Percentiles rank a stretch among this genome's conserved stretches.
Conservation (phyloP, 2,797 vertebrate species). For the Spea hammondii region DNA sequence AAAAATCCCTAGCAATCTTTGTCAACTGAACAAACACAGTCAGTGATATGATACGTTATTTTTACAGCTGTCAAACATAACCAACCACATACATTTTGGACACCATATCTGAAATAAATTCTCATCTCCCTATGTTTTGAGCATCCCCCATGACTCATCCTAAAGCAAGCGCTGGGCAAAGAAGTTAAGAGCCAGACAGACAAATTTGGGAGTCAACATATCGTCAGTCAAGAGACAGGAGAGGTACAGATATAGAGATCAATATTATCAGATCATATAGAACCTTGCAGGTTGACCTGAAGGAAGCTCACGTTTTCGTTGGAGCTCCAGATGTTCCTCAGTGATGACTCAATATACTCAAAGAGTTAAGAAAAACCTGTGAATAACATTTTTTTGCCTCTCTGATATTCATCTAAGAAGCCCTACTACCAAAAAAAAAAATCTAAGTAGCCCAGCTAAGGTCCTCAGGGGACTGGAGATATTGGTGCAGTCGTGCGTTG, state of each 20-base stretch:
- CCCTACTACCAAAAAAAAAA: too few relatives aligned
- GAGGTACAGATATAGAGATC: too few relatives aligned
- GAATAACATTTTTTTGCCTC: too few relatives aligned
- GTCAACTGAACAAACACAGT: slow-evolving; percentile 19
- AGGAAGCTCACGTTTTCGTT: too few relatives aligned
- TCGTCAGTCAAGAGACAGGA: too few relatives aligned
- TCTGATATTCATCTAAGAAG: too few relatives aligned
- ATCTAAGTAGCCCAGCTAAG: neutral
- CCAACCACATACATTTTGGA: slow-evolving; percentile 45
- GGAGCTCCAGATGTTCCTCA: too few relatives aligned
- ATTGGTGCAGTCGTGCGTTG: neutral
- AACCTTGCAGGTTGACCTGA: neutral
- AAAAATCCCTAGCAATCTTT: slow-evolving; percentile 6
- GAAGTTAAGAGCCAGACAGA: slow-evolving; percentile 30
- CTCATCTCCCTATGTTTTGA: slow-evolving; percentile 17
- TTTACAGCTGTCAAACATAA: slow-evolving; percentile 45
- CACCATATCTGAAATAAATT: slow-evolving; percentile 41
- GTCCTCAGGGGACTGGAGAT: neutral
- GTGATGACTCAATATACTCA: too few relatives aligned
- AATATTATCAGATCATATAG: neutral
- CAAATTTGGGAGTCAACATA: neutral
- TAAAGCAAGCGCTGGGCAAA: neutral
- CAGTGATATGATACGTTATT: slow-evolving; percentile 30
- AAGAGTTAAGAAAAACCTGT: too few relatives aligned
- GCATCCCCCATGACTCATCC: slow-evolving; percentile 46